Evolutionary conservation across 1,140 invertebrate species (phyloP), one percentile per base, ranked within the genome.

Genomic region (Apis florea): DNA sequence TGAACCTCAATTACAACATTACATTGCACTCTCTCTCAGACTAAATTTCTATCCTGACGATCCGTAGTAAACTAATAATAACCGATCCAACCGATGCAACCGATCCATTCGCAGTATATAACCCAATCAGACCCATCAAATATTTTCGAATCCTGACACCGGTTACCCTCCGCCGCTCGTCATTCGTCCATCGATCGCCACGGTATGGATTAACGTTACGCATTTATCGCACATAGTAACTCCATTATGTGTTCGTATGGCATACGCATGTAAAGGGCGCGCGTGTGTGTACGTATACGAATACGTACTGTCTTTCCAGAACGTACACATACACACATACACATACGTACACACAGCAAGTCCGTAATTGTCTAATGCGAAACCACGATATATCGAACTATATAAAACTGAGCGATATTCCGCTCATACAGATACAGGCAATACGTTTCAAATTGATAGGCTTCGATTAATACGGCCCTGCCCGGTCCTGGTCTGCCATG

Each of bases 391-490:
- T 87, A 84, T 67, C 47, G 63, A 31, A 63, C 58, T 83, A 58
- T 83, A 58, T 83, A 87, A 66, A 51, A 58, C 67, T 24, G 68
- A 15, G 59, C 72, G 78, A 82, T 87, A 87, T 87, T 84, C 85
- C 66, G 58, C n/a, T 72, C n/a, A 6, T 40, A 40, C 6, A 81
- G 84, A 85, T 88, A 83, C 59, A 31, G 79, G 79, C 89, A 89
- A 89, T 91, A 89, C 83, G 87, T 83, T 84, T 86, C 86, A 84
- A 90, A 91, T 90, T 91, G 89, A 91, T 91, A 90, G 89, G 85
- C 87, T 91, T 91, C 91, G 89, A 91, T 92, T 92, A 91, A 92
- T 92, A 90, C 85, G 85, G 84, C 78, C 31, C 68, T 69, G 31
- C 78, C 31, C 66, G 71, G 31, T 61, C 24, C 51, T 58, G 73